These are phyloP conservation scores for Drymonia ruficornis DNA, from an alignment of 2,888 invertebrate species.

Conservation along the genomic window DNA sequence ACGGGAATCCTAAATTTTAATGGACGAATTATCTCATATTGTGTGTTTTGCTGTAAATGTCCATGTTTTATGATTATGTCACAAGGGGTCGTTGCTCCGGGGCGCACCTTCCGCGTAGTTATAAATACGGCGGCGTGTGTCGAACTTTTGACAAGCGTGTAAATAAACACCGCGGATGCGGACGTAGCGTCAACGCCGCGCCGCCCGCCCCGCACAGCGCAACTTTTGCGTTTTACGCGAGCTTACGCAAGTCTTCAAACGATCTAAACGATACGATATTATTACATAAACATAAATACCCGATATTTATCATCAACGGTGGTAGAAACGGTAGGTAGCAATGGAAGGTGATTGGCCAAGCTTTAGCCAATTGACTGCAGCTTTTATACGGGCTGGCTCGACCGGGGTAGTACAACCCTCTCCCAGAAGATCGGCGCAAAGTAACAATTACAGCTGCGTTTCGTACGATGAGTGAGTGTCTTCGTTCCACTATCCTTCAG, in stretches of 20 bases:
- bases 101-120: constrained; percentile 76
- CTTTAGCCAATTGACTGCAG: too few species aligned
- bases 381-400: too few species aligned
- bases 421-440: too few species aligned
- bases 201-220: constrained; percentile 24
- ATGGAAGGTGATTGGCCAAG: too few species aligned
- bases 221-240: constrained; percentile 47
- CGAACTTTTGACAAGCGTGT: constrained; percentile 79
- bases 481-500: too few species aligned
- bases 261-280: constrained; percentile 35
- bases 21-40: constrained; percentile 56
- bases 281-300: constrained; percentile 35
- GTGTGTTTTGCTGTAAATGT: constrained; percentile 43
- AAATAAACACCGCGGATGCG: constrained; percentile 71
- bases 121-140: constrained; percentile 75
- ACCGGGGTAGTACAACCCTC: too few species aligned
- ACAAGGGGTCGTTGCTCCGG: constrained; percentile 71
- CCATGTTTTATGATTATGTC: constrained; percentile 50
- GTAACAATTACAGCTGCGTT: too few species aligned
- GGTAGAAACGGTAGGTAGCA: too few species aligned
- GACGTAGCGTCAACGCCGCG: constrained; percentile 32
- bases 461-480: too few species aligned
- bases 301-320: constrained; percentile 41
- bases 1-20: constrained; percentile 47
- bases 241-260: constrained; percentile 45